These are phyloP conservation scores for Cyanoderma ruficeps DNA, from an alignment of 2,113 vertebrate species.

Conservation along the genomic window DNA sequence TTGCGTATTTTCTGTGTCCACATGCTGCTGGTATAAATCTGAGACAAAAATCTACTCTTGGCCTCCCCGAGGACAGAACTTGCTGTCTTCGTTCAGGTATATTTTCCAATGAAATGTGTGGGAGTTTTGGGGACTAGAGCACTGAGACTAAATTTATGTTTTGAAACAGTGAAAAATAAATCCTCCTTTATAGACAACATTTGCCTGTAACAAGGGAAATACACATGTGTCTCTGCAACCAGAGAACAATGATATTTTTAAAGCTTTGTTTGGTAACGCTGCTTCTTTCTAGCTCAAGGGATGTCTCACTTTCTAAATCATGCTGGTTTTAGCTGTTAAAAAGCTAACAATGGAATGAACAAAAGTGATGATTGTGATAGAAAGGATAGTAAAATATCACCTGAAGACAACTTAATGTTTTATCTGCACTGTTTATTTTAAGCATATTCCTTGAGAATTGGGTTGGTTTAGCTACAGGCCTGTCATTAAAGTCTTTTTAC, in stretches of 20 bases:
- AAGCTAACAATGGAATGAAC: neutral
- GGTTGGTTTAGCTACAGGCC: neutral
- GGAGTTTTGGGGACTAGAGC: constrained; percentile 4
- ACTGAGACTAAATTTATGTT: neutral
- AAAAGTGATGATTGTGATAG: constrained; percentile 23
- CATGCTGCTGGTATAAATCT: constrained; percentile 15
- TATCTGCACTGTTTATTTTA: constrained; percentile 25
- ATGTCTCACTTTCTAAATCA: constrained; percentile 33
- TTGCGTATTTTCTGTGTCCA: constrained; percentile 23
- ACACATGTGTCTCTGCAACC: neutral
- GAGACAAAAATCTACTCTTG: constrained; percentile 18
- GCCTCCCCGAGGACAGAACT: constrained; percentile 30
- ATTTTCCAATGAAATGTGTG: constrained; percentile 7
- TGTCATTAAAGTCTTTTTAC: neutral
- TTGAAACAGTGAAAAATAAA: constrained; percentile 1
- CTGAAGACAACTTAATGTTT: constrained; percentile 44
- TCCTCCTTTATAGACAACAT: neutral
- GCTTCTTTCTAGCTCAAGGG: neutral
- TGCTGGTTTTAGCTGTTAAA: constrained; percentile 12
- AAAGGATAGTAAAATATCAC: constrained; percentile 31
- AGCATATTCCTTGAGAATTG: neutral
- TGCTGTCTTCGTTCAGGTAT: constrained; percentile 28
- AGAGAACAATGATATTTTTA: constrained; percentile 6
- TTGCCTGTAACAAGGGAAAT: constrained; percentile 26
- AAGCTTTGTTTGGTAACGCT: neutral